phyloP scores from a whole-genome alignment of 2,888 invertebrate species.

The Mythimna lalbum region DNA sequence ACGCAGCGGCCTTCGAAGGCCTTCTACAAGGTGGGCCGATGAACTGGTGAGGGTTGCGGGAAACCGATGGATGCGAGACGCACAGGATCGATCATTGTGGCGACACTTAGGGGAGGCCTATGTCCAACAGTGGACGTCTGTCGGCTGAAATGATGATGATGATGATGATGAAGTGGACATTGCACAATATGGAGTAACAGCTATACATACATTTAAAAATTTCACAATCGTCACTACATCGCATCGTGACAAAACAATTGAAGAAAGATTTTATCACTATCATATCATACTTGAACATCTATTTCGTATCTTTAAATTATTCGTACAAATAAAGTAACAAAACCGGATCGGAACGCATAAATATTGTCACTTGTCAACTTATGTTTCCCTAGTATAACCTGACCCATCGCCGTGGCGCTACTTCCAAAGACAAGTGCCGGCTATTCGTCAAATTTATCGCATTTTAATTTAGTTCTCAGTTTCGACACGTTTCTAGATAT shows the following conservation, averaged over 20 bases:
- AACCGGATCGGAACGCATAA: constrained; percentile 30
- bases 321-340: constrained; percentile 44
- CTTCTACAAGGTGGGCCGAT: no score
- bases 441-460: not conserved
- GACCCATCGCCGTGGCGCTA: constrained; percentile 4
- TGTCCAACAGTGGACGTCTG: no score
- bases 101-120: no score
- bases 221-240: constrained; percentile 12
- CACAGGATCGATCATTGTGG: no score
- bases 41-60: no score
- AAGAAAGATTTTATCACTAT: constrained; percentile 18
- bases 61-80: no score
- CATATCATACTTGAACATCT: constrained; percentile 44
- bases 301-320: constrained; percentile 45
- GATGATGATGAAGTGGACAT: no score
- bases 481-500: constrained; percentile 2
- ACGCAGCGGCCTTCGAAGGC: no score
- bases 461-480: constrained; percentile 9
- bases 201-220: not conserved
- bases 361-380: constrained; percentile 54
- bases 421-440: constrained; percentile 2
- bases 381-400: constrained; percentile 12
- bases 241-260: constrained; percentile 45
- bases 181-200: not conserved
- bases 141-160: no score